Evolutionary conservation across 2,113 vertebrate genomes (phyloP).

Genomic region (Tachysurus fulvidraco): DNA sequence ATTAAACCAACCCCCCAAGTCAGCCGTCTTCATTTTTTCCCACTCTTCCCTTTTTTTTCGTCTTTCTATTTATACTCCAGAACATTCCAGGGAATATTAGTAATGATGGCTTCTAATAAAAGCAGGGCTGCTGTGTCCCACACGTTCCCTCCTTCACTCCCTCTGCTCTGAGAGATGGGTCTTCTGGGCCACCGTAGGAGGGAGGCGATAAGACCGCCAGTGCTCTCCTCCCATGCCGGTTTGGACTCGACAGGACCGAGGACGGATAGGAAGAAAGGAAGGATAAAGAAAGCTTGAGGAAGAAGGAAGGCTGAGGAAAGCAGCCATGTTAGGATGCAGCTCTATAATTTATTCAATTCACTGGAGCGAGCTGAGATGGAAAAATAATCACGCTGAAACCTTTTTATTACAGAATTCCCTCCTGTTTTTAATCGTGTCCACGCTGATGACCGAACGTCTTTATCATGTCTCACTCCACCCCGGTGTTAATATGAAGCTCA

Average conservation of each 20-base stretch:
- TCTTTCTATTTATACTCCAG: slow-evolving; percentile 51
- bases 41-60: slow-evolving; percentile 6
- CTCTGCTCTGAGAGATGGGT: slow-evolving; percentile 17
- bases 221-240: slow-evolving; percentile 26
- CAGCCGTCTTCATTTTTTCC: slow-evolving; percentile 41
- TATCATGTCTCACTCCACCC: too few relatives aligned
- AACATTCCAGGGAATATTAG: slow-evolving; percentile 57
- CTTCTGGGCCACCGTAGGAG: slow-evolving; percentile 33
- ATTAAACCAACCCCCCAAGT: slow-evolving; percentile 42
- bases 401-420: too few relatives aligned
- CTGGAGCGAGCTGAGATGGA: not conserved
- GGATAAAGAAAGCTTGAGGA: not conserved
- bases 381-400: not conserved
- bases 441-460: too few relatives aligned
- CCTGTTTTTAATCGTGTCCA: too few relatives aligned
- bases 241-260: not conserved
- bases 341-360: not conserved
- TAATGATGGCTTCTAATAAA: slow-evolving; percentile 56
- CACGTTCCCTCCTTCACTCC: not conserved
- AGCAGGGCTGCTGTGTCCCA: slow-evolving; percentile 42
- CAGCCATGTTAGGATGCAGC: not conserved
- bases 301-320: not conserved
- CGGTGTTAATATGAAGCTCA: too few relatives aligned
- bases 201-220: slow-evolving; percentile 26
- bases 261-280: not conserved